Percentiles rank a stretch among this genome's conserved stretches.
phyloP scores from a whole-genome alignment of 1,140 invertebrate genomes.

The Hycleus phaleratus region DNA sequence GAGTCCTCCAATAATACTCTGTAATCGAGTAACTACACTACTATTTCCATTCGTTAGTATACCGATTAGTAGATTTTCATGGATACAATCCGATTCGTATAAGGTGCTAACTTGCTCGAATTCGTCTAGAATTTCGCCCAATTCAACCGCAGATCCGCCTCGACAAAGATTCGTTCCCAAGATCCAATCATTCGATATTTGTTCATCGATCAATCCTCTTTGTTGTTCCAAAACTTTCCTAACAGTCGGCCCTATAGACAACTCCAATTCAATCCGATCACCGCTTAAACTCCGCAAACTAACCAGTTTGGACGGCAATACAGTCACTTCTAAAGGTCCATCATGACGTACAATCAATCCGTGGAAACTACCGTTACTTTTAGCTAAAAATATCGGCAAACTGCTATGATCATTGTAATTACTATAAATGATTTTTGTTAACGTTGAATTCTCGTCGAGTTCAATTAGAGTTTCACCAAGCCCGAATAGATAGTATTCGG shows the following conservation, averaged over 20 bases:
- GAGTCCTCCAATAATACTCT: background rate
- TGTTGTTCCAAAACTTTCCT: slow-evolving; percentile 27
- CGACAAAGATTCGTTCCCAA: slow-evolving; percentile 37
- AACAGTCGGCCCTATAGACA: slow-evolving; percentile 32
- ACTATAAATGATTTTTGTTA: slow-evolving; percentile 35
- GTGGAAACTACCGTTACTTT: slow-evolving; percentile 33
- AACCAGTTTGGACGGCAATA: slow-evolving; percentile 34
- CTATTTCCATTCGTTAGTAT: slow-evolving; percentile 3
- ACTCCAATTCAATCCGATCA: slow-evolving; percentile 26
- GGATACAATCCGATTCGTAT: slow-evolving; percentile 33
- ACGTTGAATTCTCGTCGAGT: slow-evolving; percentile 18
- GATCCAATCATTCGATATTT: slow-evolving; percentile 20
- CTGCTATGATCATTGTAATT: slow-evolving; percentile 26
- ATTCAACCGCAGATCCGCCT: slow-evolving; percentile 6
- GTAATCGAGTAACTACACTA: background rate
- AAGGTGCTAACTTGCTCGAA: slow-evolving; percentile 6
- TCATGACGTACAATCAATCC: slow-evolving; percentile 31
- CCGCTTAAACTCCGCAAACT: slow-evolving; percentile 29
- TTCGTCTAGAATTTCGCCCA: slow-evolving; percentile 16
- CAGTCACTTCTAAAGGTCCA: slow-evolving; percentile 34
- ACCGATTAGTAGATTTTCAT: slow-evolving; percentile 32
- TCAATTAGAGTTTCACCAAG: slow-evolving; percentile 29
- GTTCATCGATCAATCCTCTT: background rate
- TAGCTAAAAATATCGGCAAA: slow-evolving; percentile 35
- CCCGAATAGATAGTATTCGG: slow-evolving; percentile 31